Conservation (phyloP, 2,888 invertebrate species). For the Aporophyla nigra region DNA sequence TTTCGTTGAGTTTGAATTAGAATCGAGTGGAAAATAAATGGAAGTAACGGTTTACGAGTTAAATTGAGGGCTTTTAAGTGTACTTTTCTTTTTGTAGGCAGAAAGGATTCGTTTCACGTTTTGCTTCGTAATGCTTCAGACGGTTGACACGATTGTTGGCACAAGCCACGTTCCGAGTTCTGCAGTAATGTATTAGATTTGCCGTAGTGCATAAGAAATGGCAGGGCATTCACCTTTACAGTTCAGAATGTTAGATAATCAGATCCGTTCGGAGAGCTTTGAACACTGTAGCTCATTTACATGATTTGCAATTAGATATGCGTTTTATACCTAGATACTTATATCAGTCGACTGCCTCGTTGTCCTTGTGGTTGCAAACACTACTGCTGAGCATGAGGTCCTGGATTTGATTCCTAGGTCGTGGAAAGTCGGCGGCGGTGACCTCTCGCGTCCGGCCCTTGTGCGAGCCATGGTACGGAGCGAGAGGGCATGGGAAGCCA, state of each 20-base stretch:
- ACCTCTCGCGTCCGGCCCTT: too few species aligned
- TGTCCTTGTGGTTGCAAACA: too few species aligned
- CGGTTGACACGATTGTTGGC: slow-evolving; percentile 11
- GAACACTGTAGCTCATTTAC: slow-evolving; percentile 1
- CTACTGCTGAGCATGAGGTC: too few species aligned
- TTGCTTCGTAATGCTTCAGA: slow-evolving; percentile 3
- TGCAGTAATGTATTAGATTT: slow-evolving; percentile 53
- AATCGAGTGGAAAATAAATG: slow-evolving; percentile 21
- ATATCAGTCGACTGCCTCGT: too few species aligned
- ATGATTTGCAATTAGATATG: background rate
- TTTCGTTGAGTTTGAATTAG: slow-evolving; percentile 22
- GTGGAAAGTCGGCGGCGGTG: too few species aligned
- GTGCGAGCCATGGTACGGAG: too few species aligned
- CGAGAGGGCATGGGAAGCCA: too few species aligned
- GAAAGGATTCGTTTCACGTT: slow-evolving; percentile 3
- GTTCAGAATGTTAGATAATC: slow-evolving; percentile 33
- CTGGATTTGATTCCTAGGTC: too few species aligned
- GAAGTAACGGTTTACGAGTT: background rate
- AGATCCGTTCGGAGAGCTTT: background rate
- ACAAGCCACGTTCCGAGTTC: slow-evolving; percentile 6
- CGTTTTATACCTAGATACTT: background rate
- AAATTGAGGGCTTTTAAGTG: background rate
- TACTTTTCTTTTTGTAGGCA: background rate
- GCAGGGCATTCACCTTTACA: slow-evolving; percentile 51
- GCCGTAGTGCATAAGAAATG: slow-evolving; percentile 36